Evolutionary conservation across 1,140 invertebrate genomes (phyloP).

Genomic region (Scaptomyza hsui): DNA sequence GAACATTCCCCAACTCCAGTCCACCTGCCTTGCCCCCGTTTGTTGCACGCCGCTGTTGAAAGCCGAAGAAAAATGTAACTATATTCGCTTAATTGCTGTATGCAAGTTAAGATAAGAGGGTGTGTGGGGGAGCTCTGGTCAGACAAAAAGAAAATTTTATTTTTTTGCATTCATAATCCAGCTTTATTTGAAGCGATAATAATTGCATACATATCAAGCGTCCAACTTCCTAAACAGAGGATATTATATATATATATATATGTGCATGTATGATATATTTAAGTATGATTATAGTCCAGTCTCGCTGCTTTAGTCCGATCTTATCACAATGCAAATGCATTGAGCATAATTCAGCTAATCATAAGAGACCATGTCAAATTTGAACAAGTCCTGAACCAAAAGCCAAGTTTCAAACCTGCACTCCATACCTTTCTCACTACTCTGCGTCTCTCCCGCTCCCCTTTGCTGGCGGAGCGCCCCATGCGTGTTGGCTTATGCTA

Average conservation of each 20-base stretch:
- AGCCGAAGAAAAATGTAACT: slow-evolving; percentile 69
- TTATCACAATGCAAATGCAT: slow-evolving; percentile 73
- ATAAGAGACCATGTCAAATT: slow-evolving; percentile 77
- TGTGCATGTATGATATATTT: slow-evolving; percentile 6
- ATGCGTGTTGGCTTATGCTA: slow-evolving; percentile 77
- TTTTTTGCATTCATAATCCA: slow-evolving; percentile 56
- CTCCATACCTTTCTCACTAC: neutral
- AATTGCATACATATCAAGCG: slow-evolving; percentile 48
- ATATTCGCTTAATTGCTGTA: slow-evolving; percentile 66
- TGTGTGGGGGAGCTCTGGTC: slow-evolving; percentile 17
- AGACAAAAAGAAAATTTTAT: slow-evolving; percentile 55
- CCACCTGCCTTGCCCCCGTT: neutral
- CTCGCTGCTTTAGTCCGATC: slow-evolving; percentile 22
- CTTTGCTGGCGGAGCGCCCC: neutral
- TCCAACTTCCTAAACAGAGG: slow-evolving; percentile 24
- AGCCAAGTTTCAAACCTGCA: slow-evolving; percentile 1
- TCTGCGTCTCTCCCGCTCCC: neutral
- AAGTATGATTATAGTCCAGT: neutral
- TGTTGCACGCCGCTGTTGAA: slow-evolving; percentile 51
- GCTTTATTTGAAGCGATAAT: slow-evolving; percentile 26
- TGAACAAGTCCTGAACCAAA: slow-evolving; percentile 54
- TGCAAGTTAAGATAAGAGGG: slow-evolving; percentile 20
- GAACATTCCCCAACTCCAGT: slow-evolving; percentile 34
- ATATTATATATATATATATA: slow-evolving; percentile 12
- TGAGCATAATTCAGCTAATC: slow-evolving; percentile 78